Conservation (phyloP, 2,888 invertebrate genomes). For the Ophioninae sp. region DNA sequence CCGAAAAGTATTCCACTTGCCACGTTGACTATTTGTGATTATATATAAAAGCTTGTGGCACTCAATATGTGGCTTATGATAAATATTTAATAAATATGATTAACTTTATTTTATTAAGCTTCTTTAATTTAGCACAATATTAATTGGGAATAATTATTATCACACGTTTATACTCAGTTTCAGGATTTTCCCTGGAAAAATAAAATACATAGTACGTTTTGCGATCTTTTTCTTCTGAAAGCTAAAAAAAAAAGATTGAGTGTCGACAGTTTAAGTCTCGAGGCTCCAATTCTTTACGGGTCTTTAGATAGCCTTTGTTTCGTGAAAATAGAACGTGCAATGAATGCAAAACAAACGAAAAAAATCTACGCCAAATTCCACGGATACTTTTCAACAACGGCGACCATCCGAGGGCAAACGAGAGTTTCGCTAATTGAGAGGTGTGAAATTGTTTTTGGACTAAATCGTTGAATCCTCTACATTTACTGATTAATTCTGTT, state of each 20-base stretch:
- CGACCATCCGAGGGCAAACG: constrained; percentile 7
- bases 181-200: neutral
- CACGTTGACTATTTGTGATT: too few relatives aligned
- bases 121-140: too few relatives aligned
- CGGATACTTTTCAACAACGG: constrained; percentile 12
- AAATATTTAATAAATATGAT: too few relatives aligned
- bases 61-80: too few relatives aligned
- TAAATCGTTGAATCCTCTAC: constrained; percentile 9
- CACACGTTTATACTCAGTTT: too few relatives aligned
- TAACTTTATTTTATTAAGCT: too few relatives aligned
- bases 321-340: constrained; percentile 35
- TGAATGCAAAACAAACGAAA: constrained; percentile 10
- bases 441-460: constrained; percentile 29
- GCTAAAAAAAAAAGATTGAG: constrained; percentile 17
- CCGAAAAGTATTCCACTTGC: too few relatives aligned
- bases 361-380: constrained; percentile 25
- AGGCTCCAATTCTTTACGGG: neutral
- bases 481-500: constrained; percentile 23
- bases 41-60: too few relatives aligned
- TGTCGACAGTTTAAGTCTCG: constrained; percentile 8
- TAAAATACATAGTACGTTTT: neutral
- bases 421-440: constrained; percentile 40
- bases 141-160: too few relatives aligned
- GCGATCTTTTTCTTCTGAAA: neutral
- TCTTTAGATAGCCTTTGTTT: constrained; percentile 5